phyloP scores from a whole-genome alignment of 2,797 vertebrate genomes.

The Peromyscus eremicus region DNA sequence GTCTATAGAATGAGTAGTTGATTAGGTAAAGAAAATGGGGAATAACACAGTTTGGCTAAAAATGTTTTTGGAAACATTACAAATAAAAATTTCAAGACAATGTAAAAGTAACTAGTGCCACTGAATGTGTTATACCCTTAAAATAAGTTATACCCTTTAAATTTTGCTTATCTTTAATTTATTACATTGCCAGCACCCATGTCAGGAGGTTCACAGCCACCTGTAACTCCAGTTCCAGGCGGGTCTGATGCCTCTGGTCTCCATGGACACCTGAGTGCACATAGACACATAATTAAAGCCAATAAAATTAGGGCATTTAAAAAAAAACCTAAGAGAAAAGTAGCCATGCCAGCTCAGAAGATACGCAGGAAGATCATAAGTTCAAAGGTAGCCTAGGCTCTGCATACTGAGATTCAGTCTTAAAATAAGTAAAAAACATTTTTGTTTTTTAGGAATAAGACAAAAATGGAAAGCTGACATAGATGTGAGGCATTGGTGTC shows the following conservation, averaged over 20 bases:
- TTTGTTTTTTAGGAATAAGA: not conserved
- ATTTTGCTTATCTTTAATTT: slow-evolving; percentile 1
- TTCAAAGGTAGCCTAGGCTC: not conserved
- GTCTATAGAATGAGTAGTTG: not conserved
- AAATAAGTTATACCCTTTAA: not conserved
- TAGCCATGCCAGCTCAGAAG: not conserved
- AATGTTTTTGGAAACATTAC: not conserved
- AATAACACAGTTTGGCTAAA: not conserved
- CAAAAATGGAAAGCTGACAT: not conserved
- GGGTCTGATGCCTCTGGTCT: not conserved
- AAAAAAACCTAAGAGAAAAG: not conserved
- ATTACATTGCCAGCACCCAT: not conserved
- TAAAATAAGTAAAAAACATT: not conserved
- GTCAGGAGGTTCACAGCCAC: not conserved
- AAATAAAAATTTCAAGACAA: not conserved
- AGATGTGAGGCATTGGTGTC: too few species aligned
- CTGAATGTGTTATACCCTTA: not conserved
- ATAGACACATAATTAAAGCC: not conserved
- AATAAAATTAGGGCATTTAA: not conserved
- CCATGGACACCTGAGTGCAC: not conserved
- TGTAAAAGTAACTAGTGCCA: not conserved
- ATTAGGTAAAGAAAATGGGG: not conserved
- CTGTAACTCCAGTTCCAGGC: not conserved
- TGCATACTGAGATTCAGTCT: not conserved
- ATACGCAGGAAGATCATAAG: not conserved